Percentiles rank a stretch among this genome's conserved stretches.
These are phyloP conservation scores for Zingel zingel DNA, from an alignment of 2,113 vertebrate genomes.

Conservation along the genomic window DNA sequence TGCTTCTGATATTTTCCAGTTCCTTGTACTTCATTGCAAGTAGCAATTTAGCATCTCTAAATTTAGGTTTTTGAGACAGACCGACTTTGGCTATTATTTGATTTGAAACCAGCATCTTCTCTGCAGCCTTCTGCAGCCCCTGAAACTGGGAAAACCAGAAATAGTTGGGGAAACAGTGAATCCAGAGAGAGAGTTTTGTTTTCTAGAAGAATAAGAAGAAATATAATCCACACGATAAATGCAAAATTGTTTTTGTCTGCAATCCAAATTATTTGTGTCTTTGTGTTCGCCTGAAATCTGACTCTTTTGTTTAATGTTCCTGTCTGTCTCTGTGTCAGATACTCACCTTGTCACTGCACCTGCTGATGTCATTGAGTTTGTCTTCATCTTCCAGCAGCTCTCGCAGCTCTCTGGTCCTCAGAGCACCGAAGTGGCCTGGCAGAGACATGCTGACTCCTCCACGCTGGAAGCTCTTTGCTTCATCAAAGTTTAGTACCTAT, in stretches of 20 bases:
- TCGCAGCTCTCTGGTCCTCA: conserved; percentile 63
- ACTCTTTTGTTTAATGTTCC: neutral
- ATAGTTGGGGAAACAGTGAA: neutral
- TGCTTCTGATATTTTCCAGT: conserved; percentile 49
- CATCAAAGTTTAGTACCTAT: neutral
- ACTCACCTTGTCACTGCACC: conserved; percentile 65
- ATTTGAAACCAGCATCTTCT: conserved; percentile 58
- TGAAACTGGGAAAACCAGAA: conserved; percentile 53
- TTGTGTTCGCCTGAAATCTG: too few relatives aligned
- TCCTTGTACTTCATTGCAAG: conserved; percentile 68
- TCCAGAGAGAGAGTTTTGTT: neutral
- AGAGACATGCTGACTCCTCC: conserved; percentile 40
- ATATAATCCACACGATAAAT: neutral
- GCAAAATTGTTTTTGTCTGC: neutral
- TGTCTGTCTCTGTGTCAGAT: neutral
- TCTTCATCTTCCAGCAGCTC: conserved; percentile 73
- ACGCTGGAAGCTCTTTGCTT: neutral
- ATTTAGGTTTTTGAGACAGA: conserved; percentile 59
- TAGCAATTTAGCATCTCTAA: conserved; percentile 58
- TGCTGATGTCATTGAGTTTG: conserved; percentile 48
- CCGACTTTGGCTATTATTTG: conserved; percentile 57
- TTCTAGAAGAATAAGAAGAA: neutral
- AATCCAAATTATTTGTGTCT: neutral
- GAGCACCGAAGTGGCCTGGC: conserved; percentile 28
- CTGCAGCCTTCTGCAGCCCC: conserved; percentile 45